A percentile compares a stretch with the other conserved stretches of the same genome.
These are phyloP conservation scores for Limnothrissa miodon DNA, from an alignment of 2,113 vertebrate genomes.

Conservation along the genomic window DNA sequence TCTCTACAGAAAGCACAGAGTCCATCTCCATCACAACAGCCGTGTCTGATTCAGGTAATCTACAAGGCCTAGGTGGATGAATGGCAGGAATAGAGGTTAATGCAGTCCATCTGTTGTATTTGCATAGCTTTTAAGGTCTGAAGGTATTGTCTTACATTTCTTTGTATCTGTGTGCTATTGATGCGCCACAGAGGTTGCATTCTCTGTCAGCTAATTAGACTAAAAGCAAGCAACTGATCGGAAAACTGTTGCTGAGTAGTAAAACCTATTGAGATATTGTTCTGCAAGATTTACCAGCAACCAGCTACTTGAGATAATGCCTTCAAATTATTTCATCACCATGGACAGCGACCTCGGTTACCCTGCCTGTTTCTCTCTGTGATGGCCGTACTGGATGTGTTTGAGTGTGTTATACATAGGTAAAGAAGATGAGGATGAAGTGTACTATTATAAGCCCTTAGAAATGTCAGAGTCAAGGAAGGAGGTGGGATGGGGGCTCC, in stretches of 20 bases:
- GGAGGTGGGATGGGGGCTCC: no score
- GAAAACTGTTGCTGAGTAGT: neutral
- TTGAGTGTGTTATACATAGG: neutral
- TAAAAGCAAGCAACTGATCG: slow-evolving; percentile 1
- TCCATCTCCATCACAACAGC: neutral
- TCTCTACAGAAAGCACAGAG: neutral
- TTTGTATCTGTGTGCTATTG: neutral
- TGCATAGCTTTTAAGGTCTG: slow-evolving; percentile 18
- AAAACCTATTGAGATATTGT: neutral
- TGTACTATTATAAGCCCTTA: no score
- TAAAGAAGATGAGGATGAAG: no score
- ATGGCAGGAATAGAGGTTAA: neutral
- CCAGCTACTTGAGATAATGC: neutral
- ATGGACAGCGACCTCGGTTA: neutral
- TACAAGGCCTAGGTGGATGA: neutral
- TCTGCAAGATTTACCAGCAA: neutral
- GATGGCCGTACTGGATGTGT: neutral
- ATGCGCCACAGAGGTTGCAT: neutral
- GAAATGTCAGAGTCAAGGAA: no score
- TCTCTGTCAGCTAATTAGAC: neutral
- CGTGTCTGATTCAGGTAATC: neutral
- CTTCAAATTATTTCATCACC: neutral
- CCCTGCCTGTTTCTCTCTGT: neutral
- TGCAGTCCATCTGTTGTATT: neutral
- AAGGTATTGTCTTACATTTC: neutral